Evolutionary conservation across 2,113 vertebrate species (phyloP), one percentile per base, ranked within the genome.

Genomic region (Noturus placidus): DNA sequence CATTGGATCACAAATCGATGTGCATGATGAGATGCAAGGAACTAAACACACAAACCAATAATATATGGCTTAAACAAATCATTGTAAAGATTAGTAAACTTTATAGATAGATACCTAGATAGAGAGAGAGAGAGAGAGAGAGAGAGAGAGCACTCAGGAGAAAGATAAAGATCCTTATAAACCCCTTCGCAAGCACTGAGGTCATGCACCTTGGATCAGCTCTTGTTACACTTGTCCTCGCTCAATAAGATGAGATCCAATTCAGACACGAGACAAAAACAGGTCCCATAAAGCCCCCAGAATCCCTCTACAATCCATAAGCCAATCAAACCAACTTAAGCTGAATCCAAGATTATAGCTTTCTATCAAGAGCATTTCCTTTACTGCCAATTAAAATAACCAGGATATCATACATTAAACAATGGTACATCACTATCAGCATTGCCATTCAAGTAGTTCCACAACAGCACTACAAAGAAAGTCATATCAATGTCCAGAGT

Each of bases 171-270:
- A 33, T 88, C 76, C 61, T 77, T 77, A 82, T 59, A 81, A 89
- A 89, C 52, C 52, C 80, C 70, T 61, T 22, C 46, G 25, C 46
- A 30, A 61, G 59, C 76, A 83, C 61, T 17, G 19, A 59, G 81
- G 69, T 89, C 78, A 88, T n/a, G 83, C 86, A 5, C 63, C 56
- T 33, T 56, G 20, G 90, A 90, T 89, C 82, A 89, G 56, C 61
- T 85, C 33, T 88, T 91, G 80, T 50, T 85, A 86, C 85, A 54
- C 69, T 84, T 52, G 10, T 10, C 57, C 65, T 84, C 22, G 4
- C 76, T 84, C 50, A 69, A 54, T 57, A 87, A 81, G 63, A 77
- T 70, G 13, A 70, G 52, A 86, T 63, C 67, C 59, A 15, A 42
- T 88, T 76, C 25, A 63, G 10, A 74, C 42, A 81, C 20, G 30